phyloP scores from a whole-genome alignment of 2,797 vertebrate species.

The Anguilla marmorata region DNA sequence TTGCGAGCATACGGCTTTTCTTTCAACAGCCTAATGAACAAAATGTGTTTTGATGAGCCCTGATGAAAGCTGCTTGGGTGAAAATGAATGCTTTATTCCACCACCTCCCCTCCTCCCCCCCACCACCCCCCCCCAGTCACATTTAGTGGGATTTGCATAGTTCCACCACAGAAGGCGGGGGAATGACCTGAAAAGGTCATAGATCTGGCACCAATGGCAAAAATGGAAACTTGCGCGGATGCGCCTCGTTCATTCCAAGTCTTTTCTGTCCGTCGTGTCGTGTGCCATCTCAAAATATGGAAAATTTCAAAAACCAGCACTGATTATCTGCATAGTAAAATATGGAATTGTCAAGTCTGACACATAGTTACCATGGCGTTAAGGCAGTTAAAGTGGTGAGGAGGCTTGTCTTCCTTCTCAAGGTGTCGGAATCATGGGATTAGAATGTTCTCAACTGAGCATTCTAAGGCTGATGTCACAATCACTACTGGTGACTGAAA shows the following conservation, averaged over 20 bases:
- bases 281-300: too few species aligned
- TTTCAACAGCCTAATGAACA: slow-evolving; percentile 19
- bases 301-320: neutral
- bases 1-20: slow-evolving; percentile 1
- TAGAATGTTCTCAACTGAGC: neutral
- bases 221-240: neutral
- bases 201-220: neutral
- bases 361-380: neutral
- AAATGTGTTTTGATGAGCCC: slow-evolving; percentile 16
- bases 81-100: slow-evolving; percentile 2
- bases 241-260: neutral
- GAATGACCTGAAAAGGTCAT: neutral
- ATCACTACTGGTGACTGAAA: neutral
- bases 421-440: neutral
- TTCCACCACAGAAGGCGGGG: neutral
- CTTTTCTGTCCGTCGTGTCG: neutral
- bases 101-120: neutral
- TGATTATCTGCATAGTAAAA: neutral
- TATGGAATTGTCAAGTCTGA: neutral
- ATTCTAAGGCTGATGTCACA: too few species aligned
- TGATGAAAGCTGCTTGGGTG: slow-evolving; percentile 7
- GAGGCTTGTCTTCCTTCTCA: neutral
- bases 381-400: neutral
- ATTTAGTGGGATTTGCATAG: slow-evolving; percentile 13
- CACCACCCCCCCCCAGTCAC: neutral